Conservation (phyloP, 2,113 vertebrate genomes). For the Tupaia chinensis region DNA sequence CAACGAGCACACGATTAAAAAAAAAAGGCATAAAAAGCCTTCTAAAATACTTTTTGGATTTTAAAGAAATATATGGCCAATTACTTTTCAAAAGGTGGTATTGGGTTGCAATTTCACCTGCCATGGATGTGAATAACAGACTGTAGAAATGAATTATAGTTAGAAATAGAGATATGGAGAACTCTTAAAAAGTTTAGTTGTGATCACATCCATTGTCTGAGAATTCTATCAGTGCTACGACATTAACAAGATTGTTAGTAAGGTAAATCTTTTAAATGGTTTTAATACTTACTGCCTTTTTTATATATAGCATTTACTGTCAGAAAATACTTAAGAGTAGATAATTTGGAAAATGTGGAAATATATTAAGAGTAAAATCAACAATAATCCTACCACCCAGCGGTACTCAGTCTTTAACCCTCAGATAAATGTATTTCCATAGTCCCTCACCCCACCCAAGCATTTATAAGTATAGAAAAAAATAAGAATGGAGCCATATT, state of each 20-base stretch:
- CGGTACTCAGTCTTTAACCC: not conserved
- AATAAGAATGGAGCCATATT: not conserved
- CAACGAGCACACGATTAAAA: too few relatives aligned
- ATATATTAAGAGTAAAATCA: conserved; percentile 12
- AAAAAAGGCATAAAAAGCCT: not conserved
- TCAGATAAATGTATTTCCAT: not conserved
- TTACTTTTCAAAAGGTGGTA: conserved; percentile 16
- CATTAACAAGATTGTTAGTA: conserved; percentile 2
- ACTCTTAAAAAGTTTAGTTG: not conserved
- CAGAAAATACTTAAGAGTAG: conserved; percentile 17
- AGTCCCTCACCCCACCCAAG: accelerated
- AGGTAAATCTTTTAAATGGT: not conserved
- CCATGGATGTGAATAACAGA: not conserved
- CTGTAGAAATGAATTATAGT: not conserved
- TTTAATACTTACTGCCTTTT: conserved; percentile 30
- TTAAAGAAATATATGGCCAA: not conserved
- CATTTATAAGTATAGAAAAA: not conserved
- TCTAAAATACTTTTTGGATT: conserved; percentile 25
- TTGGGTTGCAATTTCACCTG: not conserved
- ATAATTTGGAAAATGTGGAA: conserved; percentile 30
- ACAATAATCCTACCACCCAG: not conserved
- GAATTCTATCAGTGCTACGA: not conserved
- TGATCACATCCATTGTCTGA: not conserved
- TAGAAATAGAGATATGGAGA: not conserved
- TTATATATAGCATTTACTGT: not conserved